Evolutionary conservation across 1,140 invertebrate genomes (phyloP).

Genomic region (Drosophila repletoides): DNA sequence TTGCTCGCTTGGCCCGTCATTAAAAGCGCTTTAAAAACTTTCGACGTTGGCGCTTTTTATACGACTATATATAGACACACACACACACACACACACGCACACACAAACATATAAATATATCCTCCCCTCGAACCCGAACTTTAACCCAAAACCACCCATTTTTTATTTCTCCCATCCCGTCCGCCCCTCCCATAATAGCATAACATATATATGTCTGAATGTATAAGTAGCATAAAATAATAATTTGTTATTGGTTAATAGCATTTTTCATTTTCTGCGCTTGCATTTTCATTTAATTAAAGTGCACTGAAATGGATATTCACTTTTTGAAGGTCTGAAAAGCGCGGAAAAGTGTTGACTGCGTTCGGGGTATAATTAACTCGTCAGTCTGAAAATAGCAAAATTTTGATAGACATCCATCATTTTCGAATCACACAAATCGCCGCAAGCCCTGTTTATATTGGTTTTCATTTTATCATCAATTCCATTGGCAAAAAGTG

Average conservation of each 20-base stretch:
- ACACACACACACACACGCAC: neutral
- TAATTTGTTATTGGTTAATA: slow-evolving; percentile 64
- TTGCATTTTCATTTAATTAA: slow-evolving; percentile 72
- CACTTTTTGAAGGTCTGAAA: no score
- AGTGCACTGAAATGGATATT: slow-evolving; percentile 24
- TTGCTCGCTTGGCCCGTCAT: slow-evolving; percentile 35
- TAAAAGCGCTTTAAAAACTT: slow-evolving; percentile 46
- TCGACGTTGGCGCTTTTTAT: slow-evolving; percentile 20
- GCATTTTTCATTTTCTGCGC: slow-evolving; percentile 60
- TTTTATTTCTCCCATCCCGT: neutral
- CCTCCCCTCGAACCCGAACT: no score
- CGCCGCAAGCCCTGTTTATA: no score
- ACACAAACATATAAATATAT: neutral
- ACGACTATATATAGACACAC: neutral
- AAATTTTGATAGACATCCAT: no score
- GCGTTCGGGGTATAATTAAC: no score
- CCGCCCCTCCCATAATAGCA: neutral
- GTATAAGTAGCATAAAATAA: slow-evolving; percentile 47
- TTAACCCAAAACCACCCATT: no score
- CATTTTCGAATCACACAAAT: no score
- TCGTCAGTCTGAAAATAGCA: no score
- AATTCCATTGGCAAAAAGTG: no score
- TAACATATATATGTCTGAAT: neutral
- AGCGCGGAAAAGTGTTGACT: no score
- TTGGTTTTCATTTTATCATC: no score